These are phyloP conservation scores for Galagoides demidoff DNA, from an alignment of 2,797 vertebrate genomes.

Conservation along the genomic window DNA sequence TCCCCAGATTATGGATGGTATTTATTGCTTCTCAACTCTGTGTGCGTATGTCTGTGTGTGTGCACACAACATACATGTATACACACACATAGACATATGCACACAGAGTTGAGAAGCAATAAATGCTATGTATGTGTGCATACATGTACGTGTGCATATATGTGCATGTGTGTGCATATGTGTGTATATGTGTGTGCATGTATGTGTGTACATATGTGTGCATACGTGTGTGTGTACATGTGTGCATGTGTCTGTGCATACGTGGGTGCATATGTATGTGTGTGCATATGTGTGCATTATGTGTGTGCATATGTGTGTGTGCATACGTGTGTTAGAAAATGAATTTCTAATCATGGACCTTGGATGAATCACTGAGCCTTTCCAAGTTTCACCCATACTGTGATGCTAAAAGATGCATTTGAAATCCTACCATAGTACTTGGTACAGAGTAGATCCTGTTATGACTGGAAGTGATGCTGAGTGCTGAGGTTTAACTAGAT, in stretches of 20 bases:
- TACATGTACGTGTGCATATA: too few species aligned
- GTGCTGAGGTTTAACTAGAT: slow-evolving; percentile 27
- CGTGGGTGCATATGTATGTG: not conserved
- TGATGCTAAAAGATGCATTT: not conserved
- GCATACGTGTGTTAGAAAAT: not conserved
- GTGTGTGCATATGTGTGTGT: not conserved
- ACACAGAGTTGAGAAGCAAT: too few species aligned
- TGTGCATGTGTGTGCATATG: too few species aligned
- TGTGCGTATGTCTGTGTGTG: not conserved
- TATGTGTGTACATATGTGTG: too few species aligned
- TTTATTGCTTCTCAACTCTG: not conserved
- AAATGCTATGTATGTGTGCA: too few species aligned
- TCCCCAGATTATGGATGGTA: not conserved
- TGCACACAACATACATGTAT: not conserved
- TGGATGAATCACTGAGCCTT: not conserved
- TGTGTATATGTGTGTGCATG: too few species aligned
- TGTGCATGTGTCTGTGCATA: too few species aligned
- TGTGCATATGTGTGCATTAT: not conserved
- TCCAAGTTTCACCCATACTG: not conserved
- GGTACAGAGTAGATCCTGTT: not conserved
- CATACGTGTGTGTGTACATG: too few species aligned
- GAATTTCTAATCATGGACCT: not conserved
- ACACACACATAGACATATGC: too few species aligned
- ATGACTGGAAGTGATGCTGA: not conserved
- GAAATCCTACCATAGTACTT: not conserved